Base-by-base conservation (phyloP, 2,113 vertebrate species). In the Nannobrachium achirus region DNA sequence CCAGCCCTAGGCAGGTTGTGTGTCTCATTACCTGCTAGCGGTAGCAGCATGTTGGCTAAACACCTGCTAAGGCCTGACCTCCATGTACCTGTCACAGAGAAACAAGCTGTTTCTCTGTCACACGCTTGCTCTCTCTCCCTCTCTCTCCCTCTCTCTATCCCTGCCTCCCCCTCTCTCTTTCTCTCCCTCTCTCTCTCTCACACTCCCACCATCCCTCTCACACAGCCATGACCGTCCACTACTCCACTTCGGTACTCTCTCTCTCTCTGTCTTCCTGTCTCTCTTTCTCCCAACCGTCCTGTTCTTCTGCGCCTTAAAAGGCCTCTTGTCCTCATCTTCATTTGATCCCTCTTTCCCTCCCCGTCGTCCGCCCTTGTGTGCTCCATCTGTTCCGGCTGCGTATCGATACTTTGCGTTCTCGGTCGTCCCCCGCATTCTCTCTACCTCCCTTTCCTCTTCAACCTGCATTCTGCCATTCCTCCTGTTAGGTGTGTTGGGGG, bases 41-140 rank as follows among this genome's bases (percentile, higher is more conserved):
- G 39, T 69, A 80, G 60, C 70, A 77, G 60, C 73, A 77, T 71
- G 55, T 69, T 83, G 67, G 64, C 59, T 55, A 72, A 78, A 80
- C 81, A 80, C 71, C 74, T 83, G 68, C 74, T 71, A 69, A 71
- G 74, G 67, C 64, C 77, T 80, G 78, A 80, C 71, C 81, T 78
- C 67, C 60, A 55, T 83, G 81, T 80, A 80, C 71, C 63, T 80
- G 77, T 74, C 76, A 79, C 63, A 71, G 56, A 55, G 52, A 62
- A 81, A 80, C 79, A 81, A 78, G 73, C 44, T 75, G 73, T 66
- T 73, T 18, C 38, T n/a, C 45, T 10, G 16, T 40, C 16, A 45
- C 69, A 58, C 38, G 38, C 33, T 18, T 63, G 48, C 48, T 48
- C 20, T 61, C 6, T 25, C 13, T 56, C 42, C 49, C 38, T 50